Percentiles rank a stretch among this genome's conserved stretches.
Evolutionary conservation across 2,888 invertebrate genomes (phyloP).

Genomic region (Apodemia duryi): DNA sequence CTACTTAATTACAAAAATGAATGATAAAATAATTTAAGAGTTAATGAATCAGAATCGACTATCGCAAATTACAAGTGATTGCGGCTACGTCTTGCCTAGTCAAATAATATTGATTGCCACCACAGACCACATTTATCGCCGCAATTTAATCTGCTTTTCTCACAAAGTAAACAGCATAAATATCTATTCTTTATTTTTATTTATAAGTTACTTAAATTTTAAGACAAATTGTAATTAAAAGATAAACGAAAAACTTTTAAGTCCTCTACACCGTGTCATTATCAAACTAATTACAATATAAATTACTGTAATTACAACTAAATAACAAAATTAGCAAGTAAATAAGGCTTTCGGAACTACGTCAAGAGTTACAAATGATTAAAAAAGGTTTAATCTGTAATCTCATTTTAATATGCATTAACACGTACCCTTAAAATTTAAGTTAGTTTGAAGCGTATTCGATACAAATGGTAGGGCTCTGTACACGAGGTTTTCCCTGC

Average conservation of each 20-base stretch:
- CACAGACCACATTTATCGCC: too few relatives aligned
- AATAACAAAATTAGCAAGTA: slow-evolving; percentile 7
- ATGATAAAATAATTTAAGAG: too few relatives aligned
- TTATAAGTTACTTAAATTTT: neutral
- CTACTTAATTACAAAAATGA: too few relatives aligned
- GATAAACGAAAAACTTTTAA: neutral
- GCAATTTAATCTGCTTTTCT: too few relatives aligned
- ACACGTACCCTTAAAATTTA: slow-evolving; percentile 1
- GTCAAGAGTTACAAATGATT: neutral
- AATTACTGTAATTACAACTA: slow-evolving; percentile 2
- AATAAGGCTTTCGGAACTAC: slow-evolving; percentile 1
- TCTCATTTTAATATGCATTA: slow-evolving; percentile 7
- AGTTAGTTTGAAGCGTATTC: neutral
- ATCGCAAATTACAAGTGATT: too few relatives aligned
- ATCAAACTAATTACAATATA: neutral
- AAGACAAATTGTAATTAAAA: slow-evolving; percentile 1
- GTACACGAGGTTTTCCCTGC: too few relatives aligned
- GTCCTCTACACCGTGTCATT: neutral
- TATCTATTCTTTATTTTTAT: too few relatives aligned
- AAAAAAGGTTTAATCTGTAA: neutral
- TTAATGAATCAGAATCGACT: too few relatives aligned
- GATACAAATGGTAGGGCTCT: neutral
- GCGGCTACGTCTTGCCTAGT: too few relatives aligned
- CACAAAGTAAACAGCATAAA: too few relatives aligned
- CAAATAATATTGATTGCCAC: too few relatives aligned